A percentile compares a stretch with the other conserved stretches of the same genome.
phyloP scores from a whole-genome alignment of 2,888 invertebrate species.

The Phalera bucephala region DNA sequence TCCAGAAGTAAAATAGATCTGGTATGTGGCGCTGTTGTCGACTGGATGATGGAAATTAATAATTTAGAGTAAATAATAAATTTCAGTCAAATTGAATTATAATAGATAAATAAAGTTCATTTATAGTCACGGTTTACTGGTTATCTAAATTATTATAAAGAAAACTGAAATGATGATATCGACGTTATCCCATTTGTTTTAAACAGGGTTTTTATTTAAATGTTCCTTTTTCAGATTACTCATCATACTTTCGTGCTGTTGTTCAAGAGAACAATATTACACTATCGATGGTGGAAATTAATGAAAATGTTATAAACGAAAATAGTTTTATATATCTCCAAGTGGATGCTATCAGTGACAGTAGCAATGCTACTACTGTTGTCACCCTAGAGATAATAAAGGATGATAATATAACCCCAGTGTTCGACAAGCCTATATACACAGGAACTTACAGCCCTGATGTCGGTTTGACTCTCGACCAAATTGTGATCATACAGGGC shows the following conservation, averaged over 20 bases:
- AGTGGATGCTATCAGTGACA: slow-evolving; percentile 42
- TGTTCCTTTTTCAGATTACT: slow-evolving; percentile 51
- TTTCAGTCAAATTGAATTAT: too few species aligned
- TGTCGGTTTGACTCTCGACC: slow-evolving; percentile 42
- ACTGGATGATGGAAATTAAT: too few species aligned
- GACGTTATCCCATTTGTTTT: too few species aligned
- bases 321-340: slow-evolving; percentile 52
- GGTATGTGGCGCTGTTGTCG: too few species aligned
- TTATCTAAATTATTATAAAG: too few species aligned
- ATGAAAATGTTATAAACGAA: slow-evolving; percentile 37
- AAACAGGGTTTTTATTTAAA: too few species aligned
- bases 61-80: too few species aligned
- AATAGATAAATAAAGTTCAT: too few species aligned
- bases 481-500: slow-evolving; percentile 52
- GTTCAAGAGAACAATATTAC: slow-evolving; percentile 41
- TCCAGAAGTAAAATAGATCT: too few species aligned
- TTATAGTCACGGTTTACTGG: too few species aligned
- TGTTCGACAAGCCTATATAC: slow-evolving; percentile 52
- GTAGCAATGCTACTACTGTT: slow-evolving; percentile 40
- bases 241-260: slow-evolving; percentile 38
- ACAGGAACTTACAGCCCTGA: slow-evolving; percentile 44
- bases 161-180: too few species aligned
- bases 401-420: slow-evolving; percentile 55
- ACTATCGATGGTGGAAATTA: slow-evolving; percentile 45
- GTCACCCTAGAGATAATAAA: slow-evolving; percentile 60